Evolutionary conservation across 2,797 vertebrate species (phyloP).

Genomic region (Anniella stebbinsi): DNA sequence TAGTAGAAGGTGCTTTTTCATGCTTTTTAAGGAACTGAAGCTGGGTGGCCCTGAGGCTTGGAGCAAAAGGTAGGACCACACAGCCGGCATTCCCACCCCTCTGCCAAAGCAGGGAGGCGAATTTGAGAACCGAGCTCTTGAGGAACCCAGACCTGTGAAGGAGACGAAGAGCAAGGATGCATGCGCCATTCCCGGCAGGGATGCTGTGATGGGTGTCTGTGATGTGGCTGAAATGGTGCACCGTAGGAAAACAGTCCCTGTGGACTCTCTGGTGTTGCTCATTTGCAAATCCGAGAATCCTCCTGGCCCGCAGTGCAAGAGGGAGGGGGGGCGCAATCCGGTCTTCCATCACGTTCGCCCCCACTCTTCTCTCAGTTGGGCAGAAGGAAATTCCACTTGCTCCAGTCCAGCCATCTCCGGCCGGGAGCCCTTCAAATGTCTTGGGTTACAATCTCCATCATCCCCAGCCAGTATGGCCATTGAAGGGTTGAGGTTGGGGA

Average conservation of each 20-base stretch:
- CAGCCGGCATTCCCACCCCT: not conserved
- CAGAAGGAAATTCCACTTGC: not conserved
- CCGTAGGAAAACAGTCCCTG: not conserved
- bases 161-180: too few relatives aligned
- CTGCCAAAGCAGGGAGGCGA: not conserved
- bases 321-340: not conserved
- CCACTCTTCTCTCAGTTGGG: not conserved
- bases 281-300: not conserved
- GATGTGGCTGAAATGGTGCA: not conserved
- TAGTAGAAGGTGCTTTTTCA: not conserved
- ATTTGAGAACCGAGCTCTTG: not conserved
- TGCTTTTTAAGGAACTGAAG: not conserved
- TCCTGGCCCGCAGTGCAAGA: not conserved
- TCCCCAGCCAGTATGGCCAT: too few relatives aligned
- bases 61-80: too few relatives aligned
- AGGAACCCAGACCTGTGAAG: not conserved
- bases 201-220: too few relatives aligned
- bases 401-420: too few relatives aligned
- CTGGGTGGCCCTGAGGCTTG: not conserved
- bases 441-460: too few relatives aligned
- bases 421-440: too few relatives aligned
- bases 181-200: not conserved
- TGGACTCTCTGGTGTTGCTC: not conserved
- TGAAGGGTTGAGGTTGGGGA: too few relatives aligned
- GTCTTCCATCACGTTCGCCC: not conserved